A percentile compares a stretch with the other conserved stretches of the same genome.
Conservation (phyloP, 1,140 invertebrate genomes). For the Drosophila mauritiana region DNA sequence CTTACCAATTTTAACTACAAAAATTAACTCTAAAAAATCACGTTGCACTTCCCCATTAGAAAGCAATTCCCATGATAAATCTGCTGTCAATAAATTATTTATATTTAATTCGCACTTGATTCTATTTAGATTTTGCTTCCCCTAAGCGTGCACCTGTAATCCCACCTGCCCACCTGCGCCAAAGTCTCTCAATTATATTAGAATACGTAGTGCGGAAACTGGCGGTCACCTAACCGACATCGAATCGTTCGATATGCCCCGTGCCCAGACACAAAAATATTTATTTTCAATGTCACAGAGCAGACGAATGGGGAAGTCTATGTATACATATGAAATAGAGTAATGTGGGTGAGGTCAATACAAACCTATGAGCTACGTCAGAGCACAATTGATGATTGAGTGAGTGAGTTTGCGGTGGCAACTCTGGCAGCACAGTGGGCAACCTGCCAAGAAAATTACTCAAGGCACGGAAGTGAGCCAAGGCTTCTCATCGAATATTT, state of each 20-base stretch:
- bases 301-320: slow-evolving; percentile 33
- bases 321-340: slow-evolving; percentile 40
- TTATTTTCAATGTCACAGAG: slow-evolving; percentile 67
- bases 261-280: slow-evolving; percentile 40
- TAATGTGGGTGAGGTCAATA: slow-evolving; percentile 74
- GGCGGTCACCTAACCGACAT: slow-evolving; percentile 37
- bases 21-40: too few relatives aligned
- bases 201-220: slow-evolving; percentile 53
- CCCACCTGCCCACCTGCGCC: slow-evolving; percentile 7
- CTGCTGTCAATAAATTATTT: slow-evolving; percentile 4
- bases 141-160: slow-evolving; percentile 42
- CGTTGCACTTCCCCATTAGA: not conserved
- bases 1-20: too few relatives aligned
- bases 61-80: not conserved
- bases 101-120: slow-evolving; percentile 5
- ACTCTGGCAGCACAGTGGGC: slow-evolving; percentile 76
- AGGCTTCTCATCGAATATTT: slow-evolving; percentile 38
- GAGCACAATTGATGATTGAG: slow-evolving; percentile 39
- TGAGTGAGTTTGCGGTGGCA: slow-evolving; percentile 42
- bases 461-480: slow-evolving; percentile 68
- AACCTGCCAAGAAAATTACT: slow-evolving; percentile 57
- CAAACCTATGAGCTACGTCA: slow-evolving; percentile 44
- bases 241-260: slow-evolving; percentile 41
- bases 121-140: slow-evolving; percentile 15
- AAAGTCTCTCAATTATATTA: slow-evolving; percentile 18